phyloP scores from a whole-genome alignment of 1,140 invertebrate genomes.

The Carposina sasakii region DNA sequence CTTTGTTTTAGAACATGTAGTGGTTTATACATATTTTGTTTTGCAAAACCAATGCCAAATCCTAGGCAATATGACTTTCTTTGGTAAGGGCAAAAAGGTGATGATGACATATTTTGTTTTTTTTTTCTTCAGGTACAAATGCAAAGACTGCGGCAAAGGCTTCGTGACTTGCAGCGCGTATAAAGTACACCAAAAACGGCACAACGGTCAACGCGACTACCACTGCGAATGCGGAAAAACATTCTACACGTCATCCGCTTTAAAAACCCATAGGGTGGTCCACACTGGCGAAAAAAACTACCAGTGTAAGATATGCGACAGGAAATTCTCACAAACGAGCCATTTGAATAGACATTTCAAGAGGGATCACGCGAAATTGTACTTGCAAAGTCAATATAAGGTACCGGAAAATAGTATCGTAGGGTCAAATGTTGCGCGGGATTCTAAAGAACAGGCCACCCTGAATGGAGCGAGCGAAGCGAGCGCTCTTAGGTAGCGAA shows the following conservation, averaged over 20 bases:
- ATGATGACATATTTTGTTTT: no score
- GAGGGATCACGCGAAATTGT: constrained; percentile 51
- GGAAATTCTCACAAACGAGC: constrained; percentile 60
- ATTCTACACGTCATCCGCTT: constrained; percentile 58
- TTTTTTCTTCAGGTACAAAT: constrained; percentile 51
- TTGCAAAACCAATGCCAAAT: no score
- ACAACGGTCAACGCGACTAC: constrained; percentile 57
- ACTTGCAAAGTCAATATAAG: no score
- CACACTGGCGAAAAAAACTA: constrained; percentile 58
- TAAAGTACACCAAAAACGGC: constrained; percentile 58
- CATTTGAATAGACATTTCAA: constrained; percentile 59
- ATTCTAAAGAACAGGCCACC: no score
- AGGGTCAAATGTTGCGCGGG: no score
- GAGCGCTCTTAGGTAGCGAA: no score
- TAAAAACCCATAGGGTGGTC: constrained; percentile 59
- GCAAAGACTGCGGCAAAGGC: constrained; percentile 53
- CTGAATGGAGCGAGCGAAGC: no score
- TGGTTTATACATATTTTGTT: no score
- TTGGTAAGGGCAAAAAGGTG: no score
- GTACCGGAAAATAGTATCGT: no score
- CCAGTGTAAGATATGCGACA: constrained; percentile 60
- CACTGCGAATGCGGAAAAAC: constrained; percentile 61
- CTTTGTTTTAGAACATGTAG: no score
- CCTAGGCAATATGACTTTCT: no score
- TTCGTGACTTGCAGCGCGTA: constrained; percentile 61